These are phyloP conservation scores for Ostrea edulis DNA, from an alignment of 1,140 invertebrate genomes.

Conservation along the genomic window DNA sequence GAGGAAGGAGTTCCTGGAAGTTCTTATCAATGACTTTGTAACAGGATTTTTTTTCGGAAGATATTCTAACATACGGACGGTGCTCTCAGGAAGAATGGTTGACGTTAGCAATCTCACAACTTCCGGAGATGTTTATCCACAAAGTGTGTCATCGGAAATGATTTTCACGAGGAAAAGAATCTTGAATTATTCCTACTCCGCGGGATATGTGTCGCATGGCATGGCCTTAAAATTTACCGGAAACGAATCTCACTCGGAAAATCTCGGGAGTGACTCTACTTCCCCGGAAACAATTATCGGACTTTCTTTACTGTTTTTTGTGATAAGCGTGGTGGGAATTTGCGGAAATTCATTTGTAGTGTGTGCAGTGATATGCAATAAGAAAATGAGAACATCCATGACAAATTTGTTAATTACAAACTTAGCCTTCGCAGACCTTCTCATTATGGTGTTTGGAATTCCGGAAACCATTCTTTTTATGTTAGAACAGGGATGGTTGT, in stretches of 20 bases:
- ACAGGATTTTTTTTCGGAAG: background rate
- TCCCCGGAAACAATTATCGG: constrained; percentile 40
- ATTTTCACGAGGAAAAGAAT: background rate
- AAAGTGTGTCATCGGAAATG: constrained; percentile 16
- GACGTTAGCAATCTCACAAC: background rate
- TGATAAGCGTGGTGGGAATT: constrained; percentile 62
- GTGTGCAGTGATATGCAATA: constrained; percentile 64
- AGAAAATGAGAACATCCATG: constrained; percentile 69
- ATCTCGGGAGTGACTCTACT: constrained; percentile 10
- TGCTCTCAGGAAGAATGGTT: background rate
- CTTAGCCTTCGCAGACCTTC: constrained; percentile 73
- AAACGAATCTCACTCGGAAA: constrained; percentile 24
- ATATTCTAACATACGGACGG: background rate
- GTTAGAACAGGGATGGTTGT: constrained; percentile 76
- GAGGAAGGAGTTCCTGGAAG: background rate
- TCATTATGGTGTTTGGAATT: constrained; percentile 78
- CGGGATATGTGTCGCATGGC: background rate
- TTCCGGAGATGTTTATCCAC: background rate
- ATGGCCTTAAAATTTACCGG: background rate
- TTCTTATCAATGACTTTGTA: background rate
- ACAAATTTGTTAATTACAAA: constrained; percentile 70
- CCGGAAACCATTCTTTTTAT: constrained; percentile 79
- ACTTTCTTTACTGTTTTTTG: constrained; percentile 58
- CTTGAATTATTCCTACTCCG: background rate
- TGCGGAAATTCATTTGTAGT: constrained; percentile 65